Evolutionary conservation across 2,888 invertebrate species (phyloP).

Genomic region (Formica aserva): DNA sequence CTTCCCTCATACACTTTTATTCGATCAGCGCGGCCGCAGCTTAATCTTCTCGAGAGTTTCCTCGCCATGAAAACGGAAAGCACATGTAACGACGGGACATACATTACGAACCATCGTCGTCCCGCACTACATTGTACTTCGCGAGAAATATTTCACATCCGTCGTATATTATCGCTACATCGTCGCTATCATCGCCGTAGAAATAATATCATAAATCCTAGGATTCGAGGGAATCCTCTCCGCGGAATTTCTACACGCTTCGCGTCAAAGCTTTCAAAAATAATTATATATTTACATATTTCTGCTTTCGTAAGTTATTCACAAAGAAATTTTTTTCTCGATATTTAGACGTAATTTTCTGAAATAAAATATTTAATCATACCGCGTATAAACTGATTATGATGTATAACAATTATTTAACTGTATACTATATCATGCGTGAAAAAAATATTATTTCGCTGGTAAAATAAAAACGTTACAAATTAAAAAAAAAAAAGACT

Average conservation of each 20-base stretch:
- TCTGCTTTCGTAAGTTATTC: conserved; percentile 25
- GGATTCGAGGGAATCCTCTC: conserved; percentile 16
- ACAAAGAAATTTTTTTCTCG: conserved; percentile 3
- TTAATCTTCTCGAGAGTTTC: conserved; percentile 42
- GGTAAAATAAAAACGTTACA: not conserved
- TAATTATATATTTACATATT: conserved; percentile 3
- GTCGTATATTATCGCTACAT: conserved; percentile 53
- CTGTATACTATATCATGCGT: not conserved
- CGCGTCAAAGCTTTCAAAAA: conserved; percentile 22
- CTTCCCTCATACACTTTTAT: conserved; percentile 41
- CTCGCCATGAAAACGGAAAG: conserved; percentile 33
- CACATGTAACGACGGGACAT: conserved; percentile 42
- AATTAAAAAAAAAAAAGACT: not conserved
- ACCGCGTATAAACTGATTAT: not conserved
- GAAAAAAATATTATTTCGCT: not conserved
- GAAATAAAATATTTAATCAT: not conserved
- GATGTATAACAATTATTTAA: not conserved
- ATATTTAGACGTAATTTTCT: not conserved
- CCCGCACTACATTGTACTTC: conserved; percentile 46
- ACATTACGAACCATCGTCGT: conserved; percentile 54
- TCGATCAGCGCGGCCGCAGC: conserved; percentile 44
- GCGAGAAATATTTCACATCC: conserved; percentile 50
- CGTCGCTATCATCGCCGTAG: conserved; percentile 51
- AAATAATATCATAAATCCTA: conserved; percentile 55
- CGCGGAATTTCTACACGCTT: conserved; percentile 9